Percentiles rank a stretch among this genome's conserved stretches.
phyloP scores from a whole-genome alignment of 2,113 vertebrate genomes.

The Nothobranchius furzeri region DNA sequence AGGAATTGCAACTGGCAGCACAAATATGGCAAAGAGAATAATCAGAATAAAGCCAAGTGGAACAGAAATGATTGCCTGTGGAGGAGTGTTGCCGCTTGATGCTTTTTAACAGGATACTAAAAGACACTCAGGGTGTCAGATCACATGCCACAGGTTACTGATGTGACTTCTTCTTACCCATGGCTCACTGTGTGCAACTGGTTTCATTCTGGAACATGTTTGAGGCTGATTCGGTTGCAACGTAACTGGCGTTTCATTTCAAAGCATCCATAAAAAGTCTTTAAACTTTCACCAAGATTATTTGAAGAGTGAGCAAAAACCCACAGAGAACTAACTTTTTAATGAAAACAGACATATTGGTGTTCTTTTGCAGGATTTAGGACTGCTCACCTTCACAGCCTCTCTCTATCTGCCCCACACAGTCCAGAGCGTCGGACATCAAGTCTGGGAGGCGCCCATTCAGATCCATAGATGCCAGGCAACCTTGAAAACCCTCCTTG shows the following conservation, averaged over 20 bases:
- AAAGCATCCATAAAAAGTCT: no score
- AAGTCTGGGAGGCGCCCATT: constrained; percentile 95
- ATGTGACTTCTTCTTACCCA: constrained; percentile 29
- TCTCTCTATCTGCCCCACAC: constrained; percentile 95
- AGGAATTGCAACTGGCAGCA: constrained; percentile 67
- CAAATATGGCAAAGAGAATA: constrained; percentile 68
- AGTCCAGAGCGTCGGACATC: constrained; percentile 93
- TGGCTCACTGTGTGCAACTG: constrained; percentile 8
- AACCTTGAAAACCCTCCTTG: constrained; percentile 96
- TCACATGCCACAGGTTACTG: constrained; percentile 50
- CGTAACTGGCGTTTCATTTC: not conserved
- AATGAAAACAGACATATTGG: not conserved
- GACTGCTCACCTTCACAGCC: constrained; percentile 93
- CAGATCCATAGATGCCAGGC: constrained; percentile 93
- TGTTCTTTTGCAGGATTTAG: not conserved
- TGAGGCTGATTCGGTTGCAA: not conserved
- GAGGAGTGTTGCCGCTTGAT: constrained; percentile 57
- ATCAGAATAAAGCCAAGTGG: constrained; percentile 75
- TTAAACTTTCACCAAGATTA: no score
- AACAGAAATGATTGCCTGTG: constrained; percentile 62
- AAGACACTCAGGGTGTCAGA: constrained; percentile 59
- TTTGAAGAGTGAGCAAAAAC: not conserved
- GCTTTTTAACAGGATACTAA: constrained; percentile 60
- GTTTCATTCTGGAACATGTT: constrained; percentile 2
- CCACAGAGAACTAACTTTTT: not conserved